A percentile compares a stretch with the other conserved stretches of the same genome.
Evolutionary conservation across 2,797 vertebrate genomes (phyloP).

Genomic region (Falco cherrug): DNA sequence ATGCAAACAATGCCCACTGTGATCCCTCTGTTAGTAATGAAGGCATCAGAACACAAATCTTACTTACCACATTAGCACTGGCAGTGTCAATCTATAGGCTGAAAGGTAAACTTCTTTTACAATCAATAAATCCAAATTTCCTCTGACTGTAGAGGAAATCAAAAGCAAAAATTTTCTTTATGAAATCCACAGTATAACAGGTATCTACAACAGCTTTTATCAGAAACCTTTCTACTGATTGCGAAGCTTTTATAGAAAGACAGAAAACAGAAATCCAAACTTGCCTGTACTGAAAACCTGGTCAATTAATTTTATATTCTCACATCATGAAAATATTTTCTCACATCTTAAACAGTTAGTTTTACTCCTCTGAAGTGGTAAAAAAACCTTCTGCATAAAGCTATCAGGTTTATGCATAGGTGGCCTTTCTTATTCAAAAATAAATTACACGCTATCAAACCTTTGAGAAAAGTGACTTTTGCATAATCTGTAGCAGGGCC

Average conservation of each 20-base stretch:
- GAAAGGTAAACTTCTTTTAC: not conserved
- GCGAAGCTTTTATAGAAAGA: not conserved
- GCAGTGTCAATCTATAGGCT: not conserved
- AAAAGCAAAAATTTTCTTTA: not conserved
- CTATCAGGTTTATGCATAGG: not conserved
- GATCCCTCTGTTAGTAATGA: not conserved
- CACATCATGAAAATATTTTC: not conserved
- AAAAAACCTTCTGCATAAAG: not conserved
- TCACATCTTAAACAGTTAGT: not conserved
- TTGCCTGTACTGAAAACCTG: not conserved
- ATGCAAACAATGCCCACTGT: not conserved
- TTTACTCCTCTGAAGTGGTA: not conserved
- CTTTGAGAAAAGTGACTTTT: not conserved
- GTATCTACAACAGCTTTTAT: not conserved
- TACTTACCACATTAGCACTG: not conserved
- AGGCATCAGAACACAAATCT: not conserved
- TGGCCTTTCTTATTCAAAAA: not conserved
- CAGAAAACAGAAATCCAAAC: not conserved
- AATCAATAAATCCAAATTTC: not conserved
- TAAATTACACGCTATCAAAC: not conserved
- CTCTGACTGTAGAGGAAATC: not conserved
- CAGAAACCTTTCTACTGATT: not conserved
- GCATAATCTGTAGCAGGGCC: not conserved
- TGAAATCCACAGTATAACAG: not conserved
- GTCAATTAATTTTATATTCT: not conserved